Percentiles rank a stretch among this genome's conserved stretches.
These are phyloP conservation scores for Cololabis saira DNA, from an alignment of 2,113 vertebrate genomes.

Conservation along the genomic window DNA sequence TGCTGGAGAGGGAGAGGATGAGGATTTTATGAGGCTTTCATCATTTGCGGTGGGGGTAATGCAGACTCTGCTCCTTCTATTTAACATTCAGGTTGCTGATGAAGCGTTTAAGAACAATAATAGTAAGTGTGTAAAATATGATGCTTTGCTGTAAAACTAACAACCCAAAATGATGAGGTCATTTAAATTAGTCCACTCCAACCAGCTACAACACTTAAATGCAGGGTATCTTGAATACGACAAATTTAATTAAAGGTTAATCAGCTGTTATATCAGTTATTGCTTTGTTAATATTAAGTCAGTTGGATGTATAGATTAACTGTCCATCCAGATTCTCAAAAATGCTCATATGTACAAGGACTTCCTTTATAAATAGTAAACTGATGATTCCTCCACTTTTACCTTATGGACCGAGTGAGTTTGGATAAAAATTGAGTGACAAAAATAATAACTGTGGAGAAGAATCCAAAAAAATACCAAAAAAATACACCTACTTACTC, in stretches of 20 bases:
- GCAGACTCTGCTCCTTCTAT: not conserved
- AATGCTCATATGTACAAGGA: not conserved
- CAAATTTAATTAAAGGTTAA: not conserved
- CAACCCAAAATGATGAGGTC: not conserved
- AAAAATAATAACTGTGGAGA: too few relatives aligned
- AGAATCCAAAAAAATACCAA: too few relatives aligned
- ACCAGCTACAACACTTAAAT: not conserved
- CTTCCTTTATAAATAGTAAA: too few relatives aligned
- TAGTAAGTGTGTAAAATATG: conserved; percentile 7
- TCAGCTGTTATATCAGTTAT: not conserved
- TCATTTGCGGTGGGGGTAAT: too few relatives aligned
- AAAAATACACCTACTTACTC: too few relatives aligned
- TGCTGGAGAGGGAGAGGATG: too few relatives aligned
- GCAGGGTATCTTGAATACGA: not conserved
- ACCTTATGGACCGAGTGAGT: too few relatives aligned
- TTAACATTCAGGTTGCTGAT: conserved; percentile 12
- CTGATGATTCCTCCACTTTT: too few relatives aligned
- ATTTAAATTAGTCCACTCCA: not conserved
- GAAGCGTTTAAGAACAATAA: conserved; percentile 8
- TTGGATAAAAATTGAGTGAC: too few relatives aligned
- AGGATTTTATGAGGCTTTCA: too few relatives aligned
- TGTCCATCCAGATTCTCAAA: not conserved
- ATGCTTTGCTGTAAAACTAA: conserved; percentile 18
- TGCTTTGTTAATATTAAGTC: not conserved
- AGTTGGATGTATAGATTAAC: not conserved